Evolutionary conservation across 2,113 vertebrate genomes (phyloP).

Genomic region (Corythornis cristatus): DNA sequence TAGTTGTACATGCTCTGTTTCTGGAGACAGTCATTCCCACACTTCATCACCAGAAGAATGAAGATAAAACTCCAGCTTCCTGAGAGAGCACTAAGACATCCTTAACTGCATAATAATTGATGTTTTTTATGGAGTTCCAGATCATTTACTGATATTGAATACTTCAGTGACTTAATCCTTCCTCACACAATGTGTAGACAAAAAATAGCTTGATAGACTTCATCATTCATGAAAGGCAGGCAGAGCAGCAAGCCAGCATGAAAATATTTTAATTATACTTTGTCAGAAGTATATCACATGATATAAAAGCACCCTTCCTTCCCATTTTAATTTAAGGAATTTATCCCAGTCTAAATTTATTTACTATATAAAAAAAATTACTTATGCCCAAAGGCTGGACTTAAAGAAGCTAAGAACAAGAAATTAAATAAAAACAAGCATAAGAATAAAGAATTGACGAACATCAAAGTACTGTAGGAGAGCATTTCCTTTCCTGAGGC

Average conservation of each 20-base stretch:
- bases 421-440: background rate
- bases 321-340: background rate
- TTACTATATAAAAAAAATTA: background rate
- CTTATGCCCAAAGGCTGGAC: background rate
- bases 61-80: background rate
- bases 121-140: constrained; percentile 38
- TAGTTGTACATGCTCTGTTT: background rate
- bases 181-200: constrained; percentile 11
- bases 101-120: constrained; percentile 27
- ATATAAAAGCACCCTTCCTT: background rate
- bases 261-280: constrained; percentile 63
- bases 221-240: background rate
- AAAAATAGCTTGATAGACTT: constrained; percentile 12
- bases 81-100: background rate
- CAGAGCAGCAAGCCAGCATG: constrained; percentile 14
- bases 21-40: background rate
- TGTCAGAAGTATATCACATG: background rate
- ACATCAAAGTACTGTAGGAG: background rate
- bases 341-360: background rate
- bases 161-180: constrained; percentile 32
- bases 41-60: background rate
- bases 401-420: background rate
- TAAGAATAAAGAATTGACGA: background rate
- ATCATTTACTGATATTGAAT: constrained; percentile 35
- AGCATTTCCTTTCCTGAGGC: background rate